Evolutionary conservation across 2,888 invertebrate species (phyloP).

Genomic region (Tenthredo livida): DNA sequence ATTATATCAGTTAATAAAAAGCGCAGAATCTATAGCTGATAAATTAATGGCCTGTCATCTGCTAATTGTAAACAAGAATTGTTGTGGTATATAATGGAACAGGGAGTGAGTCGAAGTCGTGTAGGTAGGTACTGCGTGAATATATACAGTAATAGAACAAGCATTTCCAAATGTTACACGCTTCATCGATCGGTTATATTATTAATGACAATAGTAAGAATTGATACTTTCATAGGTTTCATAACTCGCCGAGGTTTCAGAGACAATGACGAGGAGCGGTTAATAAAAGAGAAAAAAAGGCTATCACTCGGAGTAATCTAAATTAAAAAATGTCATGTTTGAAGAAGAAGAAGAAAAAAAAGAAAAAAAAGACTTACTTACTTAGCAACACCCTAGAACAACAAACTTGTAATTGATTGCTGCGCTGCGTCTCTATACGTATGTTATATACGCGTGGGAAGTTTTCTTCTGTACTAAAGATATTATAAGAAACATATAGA

Average conservation of each 20-base stretch:
- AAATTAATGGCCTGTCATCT: conserved; percentile 42
- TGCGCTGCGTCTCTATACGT: too few relatives aligned
- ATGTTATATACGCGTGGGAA: neutral
- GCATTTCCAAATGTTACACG: conserved; percentile 4
- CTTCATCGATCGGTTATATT: conserved; percentile 36
- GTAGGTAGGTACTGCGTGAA: neutral
- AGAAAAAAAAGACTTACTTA: too few relatives aligned
- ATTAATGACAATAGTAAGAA: conserved; percentile 20
- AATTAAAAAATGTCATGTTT: conserved; percentile 42
- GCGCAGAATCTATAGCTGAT: neutral
- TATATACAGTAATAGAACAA: neutral
- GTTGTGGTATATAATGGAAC: neutral
- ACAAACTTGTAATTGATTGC: conserved; percentile 34
- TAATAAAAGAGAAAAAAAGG: neutral
- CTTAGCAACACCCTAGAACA: neutral
- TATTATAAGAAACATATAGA: neutral
- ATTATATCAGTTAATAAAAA: neutral
- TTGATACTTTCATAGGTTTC: conserved; percentile 43
- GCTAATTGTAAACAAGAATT: conserved; percentile 30
- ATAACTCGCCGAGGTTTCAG: neutral
- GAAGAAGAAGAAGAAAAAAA: neutral
- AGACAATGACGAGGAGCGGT: conserved; percentile 23
- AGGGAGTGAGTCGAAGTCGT: neutral
- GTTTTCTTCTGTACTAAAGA: neutral
- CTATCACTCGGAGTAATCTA: conserved; percentile 29